Evolutionary conservation across 2,888 invertebrate genomes (phyloP).

Genomic region (Oscheius myriophilus): DNA sequence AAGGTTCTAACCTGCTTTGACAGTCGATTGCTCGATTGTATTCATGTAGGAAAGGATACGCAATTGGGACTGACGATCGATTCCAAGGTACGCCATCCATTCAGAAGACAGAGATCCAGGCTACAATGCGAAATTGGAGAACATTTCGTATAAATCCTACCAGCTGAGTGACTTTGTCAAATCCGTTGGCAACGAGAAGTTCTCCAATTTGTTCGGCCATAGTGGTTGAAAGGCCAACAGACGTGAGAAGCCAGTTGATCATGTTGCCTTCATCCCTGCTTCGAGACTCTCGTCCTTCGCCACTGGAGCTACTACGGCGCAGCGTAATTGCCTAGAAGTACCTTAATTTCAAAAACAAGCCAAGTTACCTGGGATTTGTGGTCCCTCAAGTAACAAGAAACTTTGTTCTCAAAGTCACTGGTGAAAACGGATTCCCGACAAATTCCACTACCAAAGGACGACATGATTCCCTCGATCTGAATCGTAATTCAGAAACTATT

Average conservation of each 20-base stretch:
- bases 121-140: slow-evolving; percentile 7
- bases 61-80: slow-evolving; percentile 21
- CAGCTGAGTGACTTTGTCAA: slow-evolving; percentile 34
- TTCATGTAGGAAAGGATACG: slow-evolving; percentile 30
- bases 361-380: slow-evolving; percentile 52
- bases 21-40: slow-evolving; percentile 34
- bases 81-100: slow-evolving; percentile 22
- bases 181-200: slow-evolving; percentile 38
- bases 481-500: slow-evolving; percentile 8
- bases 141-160: slow-evolving; percentile 8
- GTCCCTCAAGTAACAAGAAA: slow-evolving; percentile 57
- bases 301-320: too few relatives aligned
- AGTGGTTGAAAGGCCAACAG: slow-evolving; percentile 26
- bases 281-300: too few relatives aligned
- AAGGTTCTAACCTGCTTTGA: slow-evolving; percentile 27
- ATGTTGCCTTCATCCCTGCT: not conserved
- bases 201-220: slow-evolving; percentile 37
- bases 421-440: slow-evolving; percentile 63
- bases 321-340: too few relatives aligned
- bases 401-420: slow-evolving; percentile 50
- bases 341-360: too few relatives aligned
- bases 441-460: slow-evolving; percentile 56
- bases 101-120: slow-evolving; percentile 24
- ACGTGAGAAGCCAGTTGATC: slow-evolving; percentile 7
- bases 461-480: slow-evolving; percentile 61